Percentiles rank a stretch among this genome's conserved stretches.
These are phyloP conservation scores for Drosophila demipolita DNA, from an alignment of 2,888 invertebrate genomes.

Conservation along the genomic window DNA sequence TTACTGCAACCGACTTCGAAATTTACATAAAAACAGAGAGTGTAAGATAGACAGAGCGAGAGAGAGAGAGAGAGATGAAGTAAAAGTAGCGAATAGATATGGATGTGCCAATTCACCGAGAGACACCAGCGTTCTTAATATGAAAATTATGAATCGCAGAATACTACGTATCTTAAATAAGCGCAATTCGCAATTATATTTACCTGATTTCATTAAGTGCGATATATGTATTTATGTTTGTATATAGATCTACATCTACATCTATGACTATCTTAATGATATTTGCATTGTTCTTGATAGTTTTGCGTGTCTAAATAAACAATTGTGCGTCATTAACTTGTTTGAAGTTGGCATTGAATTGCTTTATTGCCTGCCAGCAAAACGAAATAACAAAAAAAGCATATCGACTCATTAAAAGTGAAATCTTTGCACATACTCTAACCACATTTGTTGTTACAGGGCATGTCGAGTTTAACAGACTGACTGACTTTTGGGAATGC, in stretches of 20 bases:
- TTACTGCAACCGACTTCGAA: constrained; percentile 10
- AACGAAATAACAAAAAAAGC: constrained; percentile 30
- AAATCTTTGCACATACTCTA: constrained; percentile 47
- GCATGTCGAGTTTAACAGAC: constrained; percentile 10
- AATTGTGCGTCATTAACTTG: constrained; percentile 47
- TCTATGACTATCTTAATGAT: constrained; percentile 21
- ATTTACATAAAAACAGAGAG: constrained; percentile 19
- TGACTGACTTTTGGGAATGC: not conserved
- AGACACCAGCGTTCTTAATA: constrained; percentile 10
- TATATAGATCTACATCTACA: not conserved
- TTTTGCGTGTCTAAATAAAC: constrained; percentile 20
- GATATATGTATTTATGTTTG: constrained; percentile 5
- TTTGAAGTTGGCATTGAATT: constrained; percentile 69
- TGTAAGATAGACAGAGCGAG: not conserved
- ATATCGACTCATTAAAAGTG: constrained; percentile 60
- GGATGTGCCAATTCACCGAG: not conserved
- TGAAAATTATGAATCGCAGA: constrained; percentile 18
- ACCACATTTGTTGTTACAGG: constrained; percentile 9
- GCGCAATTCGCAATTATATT: constrained; percentile 35
- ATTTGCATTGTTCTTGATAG: constrained; percentile 33
- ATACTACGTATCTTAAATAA: constrained; percentile 23
- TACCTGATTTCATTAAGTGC: constrained; percentile 9
- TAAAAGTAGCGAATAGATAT: constrained; percentile 2
- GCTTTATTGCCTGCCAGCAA: constrained; percentile 42
- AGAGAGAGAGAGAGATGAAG: constrained; percentile 7